phyloP scores from a whole-genome alignment of 37 sponge, comb jelly and placozoan genomes.

The Crambe crambe region DNA sequence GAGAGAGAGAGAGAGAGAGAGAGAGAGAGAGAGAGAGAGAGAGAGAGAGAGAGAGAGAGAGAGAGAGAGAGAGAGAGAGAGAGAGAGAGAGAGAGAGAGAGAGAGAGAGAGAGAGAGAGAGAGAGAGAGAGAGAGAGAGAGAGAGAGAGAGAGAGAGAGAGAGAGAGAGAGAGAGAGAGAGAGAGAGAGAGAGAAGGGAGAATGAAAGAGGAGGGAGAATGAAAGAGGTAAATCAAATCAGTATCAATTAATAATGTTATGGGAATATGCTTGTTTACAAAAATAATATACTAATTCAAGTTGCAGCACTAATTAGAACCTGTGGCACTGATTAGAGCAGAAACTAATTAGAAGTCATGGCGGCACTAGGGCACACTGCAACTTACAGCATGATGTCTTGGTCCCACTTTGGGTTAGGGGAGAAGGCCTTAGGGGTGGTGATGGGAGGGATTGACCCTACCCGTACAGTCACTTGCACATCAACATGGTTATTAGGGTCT shows the following conservation, averaged over 20 bases:
- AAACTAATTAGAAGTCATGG: no score
- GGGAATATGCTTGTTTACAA: no score
- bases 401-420: slow-evolving; percentile 28
- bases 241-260: no score
- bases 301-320: no score
- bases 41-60: neutral
- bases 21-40: neutral
- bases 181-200: slow-evolving; percentile 6
- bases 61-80: slow-evolving; percentile 19
- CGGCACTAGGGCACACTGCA: no score
- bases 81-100: slow-evolving; percentile 13
- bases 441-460: neutral
- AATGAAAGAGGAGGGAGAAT: neutral
- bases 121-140: no score
- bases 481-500: neutral
- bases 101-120: neutral
- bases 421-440: slow-evolving; percentile 1
- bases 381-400: slow-evolving; percentile 29
- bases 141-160: no score
- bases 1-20: slow-evolving; percentile 16
- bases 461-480: slow-evolving; percentile 1
- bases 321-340: no score
- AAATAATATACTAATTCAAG: no score
- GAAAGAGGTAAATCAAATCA: no score
- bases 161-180: slow-evolving; percentile 15